Conservation (phyloP, 2,888 invertebrate species). For the Anarsia innoxiella region DNA sequence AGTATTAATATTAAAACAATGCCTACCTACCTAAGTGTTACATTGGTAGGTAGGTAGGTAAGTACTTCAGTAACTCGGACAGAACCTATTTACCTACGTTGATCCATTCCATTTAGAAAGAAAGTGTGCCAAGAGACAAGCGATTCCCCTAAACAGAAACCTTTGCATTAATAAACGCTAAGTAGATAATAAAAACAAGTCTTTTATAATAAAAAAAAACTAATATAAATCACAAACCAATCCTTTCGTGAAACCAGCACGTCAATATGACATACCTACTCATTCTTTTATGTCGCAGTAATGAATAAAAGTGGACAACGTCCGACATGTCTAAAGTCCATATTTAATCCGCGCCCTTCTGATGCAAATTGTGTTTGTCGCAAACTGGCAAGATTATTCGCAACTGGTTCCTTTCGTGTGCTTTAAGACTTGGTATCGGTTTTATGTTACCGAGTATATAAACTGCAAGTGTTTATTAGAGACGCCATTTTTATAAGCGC, state of each 20-base stretch:
- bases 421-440: too few relatives aligned
- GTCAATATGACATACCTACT: slow-evolving; percentile 1
- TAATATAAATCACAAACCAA: slow-evolving; percentile 18
- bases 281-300: neutral
- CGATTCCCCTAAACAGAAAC: too few relatives aligned
- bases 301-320: slow-evolving; percentile 12
- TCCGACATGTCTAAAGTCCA: slow-evolving; percentile 12
- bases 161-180: neutral
- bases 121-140: neutral
- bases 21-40: too few relatives aligned
- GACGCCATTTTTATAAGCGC: too few relatives aligned
- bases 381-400: slow-evolving; percentile 36
- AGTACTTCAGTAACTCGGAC: too few relatives aligned
- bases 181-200: neutral
- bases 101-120: too few relatives aligned
- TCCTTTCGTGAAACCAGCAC: slow-evolving; percentile 22
- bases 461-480: too few relatives aligned
- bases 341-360: slow-evolving; percentile 20
- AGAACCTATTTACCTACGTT: too few relatives aligned
- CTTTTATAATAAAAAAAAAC: too few relatives aligned
- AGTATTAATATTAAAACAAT: too few relatives aligned
- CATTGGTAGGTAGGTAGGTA: too few relatives aligned
- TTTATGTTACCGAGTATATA: too few relatives aligned
- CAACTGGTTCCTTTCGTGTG: slow-evolving; percentile 27
- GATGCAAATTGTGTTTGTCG: slow-evolving; percentile 28